These are phyloP conservation scores for Pontoporia blainvillei DNA, from an alignment of 2,113 vertebrate genomes.

Conservation along the genomic window DNA sequence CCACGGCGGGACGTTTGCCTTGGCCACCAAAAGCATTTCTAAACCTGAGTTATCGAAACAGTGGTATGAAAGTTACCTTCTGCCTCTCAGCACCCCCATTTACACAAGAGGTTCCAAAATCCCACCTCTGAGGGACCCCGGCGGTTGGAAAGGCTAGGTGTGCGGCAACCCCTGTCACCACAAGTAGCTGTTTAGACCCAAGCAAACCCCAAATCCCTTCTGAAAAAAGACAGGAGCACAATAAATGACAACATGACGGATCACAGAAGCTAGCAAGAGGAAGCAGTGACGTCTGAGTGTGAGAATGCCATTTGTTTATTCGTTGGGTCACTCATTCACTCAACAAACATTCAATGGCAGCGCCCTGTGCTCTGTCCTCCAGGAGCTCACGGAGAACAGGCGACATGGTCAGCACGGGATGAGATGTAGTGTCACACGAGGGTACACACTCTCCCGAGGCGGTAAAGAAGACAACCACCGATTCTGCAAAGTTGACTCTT, in stretches of 20 bases:
- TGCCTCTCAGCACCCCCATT: background rate
- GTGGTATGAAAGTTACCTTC: background rate
- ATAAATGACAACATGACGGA: no score
- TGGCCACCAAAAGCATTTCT: background rate
- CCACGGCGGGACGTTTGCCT: background rate
- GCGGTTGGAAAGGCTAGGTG: accelerated
- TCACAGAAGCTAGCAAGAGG: background rate
- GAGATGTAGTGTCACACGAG: accelerated
- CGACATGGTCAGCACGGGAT: accelerated
- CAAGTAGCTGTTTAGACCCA: background rate
- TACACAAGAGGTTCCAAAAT: background rate
- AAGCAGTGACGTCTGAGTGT: no score
- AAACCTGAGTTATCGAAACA: background rate
- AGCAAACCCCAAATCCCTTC: background rate
- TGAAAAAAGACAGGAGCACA: background rate
- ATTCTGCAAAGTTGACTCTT: background rate
- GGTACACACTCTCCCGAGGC: accelerated
- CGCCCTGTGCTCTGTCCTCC: background rate
- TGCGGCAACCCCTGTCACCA: no score
- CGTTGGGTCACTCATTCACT: background rate
- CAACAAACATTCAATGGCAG: background rate
- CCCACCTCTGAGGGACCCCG: background rate
- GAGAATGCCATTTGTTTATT: background rate
- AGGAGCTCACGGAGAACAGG: accelerated
- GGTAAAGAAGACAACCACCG: background rate